These are phyloP conservation scores for Cordilura impudica DNA, from an alignment of 2,888 invertebrate species.

Conservation along the genomic window DNA sequence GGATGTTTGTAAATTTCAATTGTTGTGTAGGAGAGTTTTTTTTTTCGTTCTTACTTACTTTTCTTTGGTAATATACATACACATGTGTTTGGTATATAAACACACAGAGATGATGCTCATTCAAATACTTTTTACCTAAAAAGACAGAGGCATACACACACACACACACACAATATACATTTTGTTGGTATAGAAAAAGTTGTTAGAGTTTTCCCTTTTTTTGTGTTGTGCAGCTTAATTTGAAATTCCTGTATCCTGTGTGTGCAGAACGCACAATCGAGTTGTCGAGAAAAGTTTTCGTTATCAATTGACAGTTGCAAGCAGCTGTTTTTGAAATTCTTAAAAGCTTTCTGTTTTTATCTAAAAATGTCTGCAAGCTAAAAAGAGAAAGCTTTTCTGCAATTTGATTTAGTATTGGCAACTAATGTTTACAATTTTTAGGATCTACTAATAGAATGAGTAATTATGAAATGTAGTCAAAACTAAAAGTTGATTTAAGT, in stretches of 20 bases:
- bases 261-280: constrained; percentile 58
- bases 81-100: constrained; percentile 28
- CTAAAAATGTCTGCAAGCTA: constrained; percentile 49
- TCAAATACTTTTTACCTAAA: constrained; percentile 45
- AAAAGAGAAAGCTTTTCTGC: constrained; percentile 38
- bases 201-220: constrained; percentile 56
- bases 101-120: constrained; percentile 50
- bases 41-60: constrained; percentile 47
- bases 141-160: constrained; percentile 14
- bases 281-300: background rate
- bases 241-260: constrained; percentile 61
- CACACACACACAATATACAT: constrained; percentile 1
- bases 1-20: constrained; percentile 51
- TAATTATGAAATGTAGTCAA: background rate
- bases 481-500: background rate
- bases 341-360: constrained; percentile 44
- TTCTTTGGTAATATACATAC: constrained; percentile 41
- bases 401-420: constrained; percentile 1
- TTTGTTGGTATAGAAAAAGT: constrained; percentile 47
- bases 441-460: constrained; percentile 1
- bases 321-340: constrained; percentile 48
- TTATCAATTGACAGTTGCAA: constrained; percentile 18
- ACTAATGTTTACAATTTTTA: constrained; percentile 16
- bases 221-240: constrained; percentile 54
- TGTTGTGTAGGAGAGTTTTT: constrained; percentile 58